Conservation (phyloP, 2,113 vertebrate species). For the Vidua macroura region DNA sequence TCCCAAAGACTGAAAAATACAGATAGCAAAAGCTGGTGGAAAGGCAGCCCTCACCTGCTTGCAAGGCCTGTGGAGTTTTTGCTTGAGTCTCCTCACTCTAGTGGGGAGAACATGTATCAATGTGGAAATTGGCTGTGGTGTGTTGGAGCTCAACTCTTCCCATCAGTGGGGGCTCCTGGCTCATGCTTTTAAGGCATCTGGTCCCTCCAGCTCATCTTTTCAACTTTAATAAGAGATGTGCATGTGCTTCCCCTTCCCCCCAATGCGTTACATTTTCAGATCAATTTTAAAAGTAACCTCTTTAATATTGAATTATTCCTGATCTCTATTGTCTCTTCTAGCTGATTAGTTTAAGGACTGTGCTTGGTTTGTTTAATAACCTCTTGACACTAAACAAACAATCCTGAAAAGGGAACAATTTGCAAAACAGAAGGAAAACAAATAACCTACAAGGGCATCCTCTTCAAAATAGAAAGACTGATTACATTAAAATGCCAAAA, state of each 20-base stretch:
- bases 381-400: slow-evolving; percentile 78
- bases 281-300: slow-evolving; percentile 63
- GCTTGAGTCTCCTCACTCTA: not conserved
- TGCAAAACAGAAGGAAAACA: slow-evolving; percentile 76
- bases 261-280: slow-evolving; percentile 51
- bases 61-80: not conserved
- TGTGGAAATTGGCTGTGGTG: not conserved
- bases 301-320: slow-evolving; percentile 73
- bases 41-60: not conserved
- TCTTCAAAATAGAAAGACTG: slow-evolving; percentile 50
- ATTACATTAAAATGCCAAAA: slow-evolving; percentile 70
- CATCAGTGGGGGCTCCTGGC: not conserved
- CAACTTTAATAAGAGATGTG: not conserved
- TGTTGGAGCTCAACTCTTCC: not conserved
- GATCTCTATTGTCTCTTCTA: slow-evolving; percentile 54
- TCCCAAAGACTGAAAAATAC: not conserved
- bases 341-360: slow-evolving; percentile 72
- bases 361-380: slow-evolving; percentile 78
- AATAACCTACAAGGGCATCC: slow-evolving; percentile 74
- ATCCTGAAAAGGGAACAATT: slow-evolving; percentile 75
- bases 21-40: not conserved
- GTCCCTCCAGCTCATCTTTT: not conserved
- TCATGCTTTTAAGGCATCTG: not conserved
- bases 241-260: not conserved
- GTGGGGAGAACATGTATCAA: not conserved